phyloP scores from a whole-genome alignment of 1,140 invertebrate genomes.

The Meteorus sp. region DNA sequence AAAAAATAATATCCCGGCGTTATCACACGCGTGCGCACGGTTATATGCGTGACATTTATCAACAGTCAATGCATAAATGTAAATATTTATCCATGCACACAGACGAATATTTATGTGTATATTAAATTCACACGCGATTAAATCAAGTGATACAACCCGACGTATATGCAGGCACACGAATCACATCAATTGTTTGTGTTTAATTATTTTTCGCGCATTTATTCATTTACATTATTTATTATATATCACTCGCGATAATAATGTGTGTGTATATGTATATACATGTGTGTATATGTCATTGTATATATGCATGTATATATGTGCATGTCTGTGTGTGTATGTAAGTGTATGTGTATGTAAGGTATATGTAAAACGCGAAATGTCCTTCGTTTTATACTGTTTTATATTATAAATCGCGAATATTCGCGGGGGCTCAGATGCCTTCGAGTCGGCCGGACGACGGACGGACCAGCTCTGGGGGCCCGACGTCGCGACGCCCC shows the following conservation, averaged over 20 bases:
- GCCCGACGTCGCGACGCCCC: slow-evolving; percentile 49
- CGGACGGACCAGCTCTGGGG: slow-evolving; percentile 49
- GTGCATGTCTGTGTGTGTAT: slow-evolving; percentile 17
- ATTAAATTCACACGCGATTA: no score
- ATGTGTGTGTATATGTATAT: slow-evolving; percentile 18
- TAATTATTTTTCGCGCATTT: no score
- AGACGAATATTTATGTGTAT: no score
- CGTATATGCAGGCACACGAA: background rate
- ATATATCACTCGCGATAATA: background rate
- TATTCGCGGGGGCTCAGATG: slow-evolving; percentile 46
- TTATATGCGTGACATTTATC: slow-evolving; percentile 11
- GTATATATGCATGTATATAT: slow-evolving; percentile 24
- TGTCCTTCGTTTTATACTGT: slow-evolving; percentile 1
- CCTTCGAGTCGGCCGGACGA: slow-evolving; percentile 57
- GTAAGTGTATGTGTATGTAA: slow-evolving; percentile 8
- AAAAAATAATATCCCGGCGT: no score
- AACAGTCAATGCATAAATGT: no score
- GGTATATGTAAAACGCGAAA: background rate
- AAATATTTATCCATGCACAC: no score
- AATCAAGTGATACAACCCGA: no score
- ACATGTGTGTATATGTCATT: slow-evolving; percentile 16
- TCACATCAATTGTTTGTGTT: background rate
- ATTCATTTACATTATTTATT: no score
- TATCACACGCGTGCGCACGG: slow-evolving; percentile 15
- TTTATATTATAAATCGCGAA: slow-evolving; percentile 37